phyloP scores from a whole-genome alignment of 1,140 invertebrate species.

The Drosophila teissieri region DNA sequence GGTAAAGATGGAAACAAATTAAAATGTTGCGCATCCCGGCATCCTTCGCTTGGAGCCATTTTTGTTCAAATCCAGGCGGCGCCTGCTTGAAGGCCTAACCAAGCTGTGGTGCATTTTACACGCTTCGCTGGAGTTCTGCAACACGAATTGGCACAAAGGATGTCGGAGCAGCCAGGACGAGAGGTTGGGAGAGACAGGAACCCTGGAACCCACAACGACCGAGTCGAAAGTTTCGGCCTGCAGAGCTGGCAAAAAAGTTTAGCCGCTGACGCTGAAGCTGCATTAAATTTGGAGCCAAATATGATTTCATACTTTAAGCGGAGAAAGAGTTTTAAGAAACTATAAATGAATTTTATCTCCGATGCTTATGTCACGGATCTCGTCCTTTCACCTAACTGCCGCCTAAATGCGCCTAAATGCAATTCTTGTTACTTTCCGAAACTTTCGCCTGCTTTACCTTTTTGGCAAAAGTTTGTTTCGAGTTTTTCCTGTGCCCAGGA shows the following conservation, averaged over 20 bases:
- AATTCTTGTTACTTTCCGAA: constrained; percentile 66
- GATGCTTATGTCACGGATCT: constrained; percentile 1
- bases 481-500: constrained; percentile 46
- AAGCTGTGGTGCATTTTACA: constrained; percentile 71
- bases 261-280: constrained; percentile 53
- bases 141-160: constrained; percentile 72
- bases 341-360: constrained; percentile 14
- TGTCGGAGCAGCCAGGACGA: constrained; percentile 18
- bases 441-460: constrained; percentile 69
- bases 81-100: constrained; percentile 44
- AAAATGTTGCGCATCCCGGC: constrained; percentile 23
- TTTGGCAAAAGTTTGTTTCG: constrained; percentile 61
- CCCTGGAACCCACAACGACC: constrained; percentile 22
- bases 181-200: constrained; percentile 22
- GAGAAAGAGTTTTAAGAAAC: constrained; percentile 56
- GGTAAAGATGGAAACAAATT: constrained; percentile 11
- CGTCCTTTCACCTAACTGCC: constrained; percentile 41
- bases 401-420: constrained; percentile 75
- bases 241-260: constrained; percentile 73
- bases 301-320: constrained; percentile 65
- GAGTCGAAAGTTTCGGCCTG: constrained; percentile 68
- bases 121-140: constrained; percentile 78
- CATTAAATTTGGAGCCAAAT: constrained; percentile 71
- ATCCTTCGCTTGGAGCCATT: constrained; percentile 49
- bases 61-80: constrained; percentile 58